A percentile compares a stretch with the other conserved stretches of the same genome.
These are phyloP conservation scores for Timema cristinae DNA, from an alignment of 2,888 invertebrate species.

Conservation along the genomic window DNA sequence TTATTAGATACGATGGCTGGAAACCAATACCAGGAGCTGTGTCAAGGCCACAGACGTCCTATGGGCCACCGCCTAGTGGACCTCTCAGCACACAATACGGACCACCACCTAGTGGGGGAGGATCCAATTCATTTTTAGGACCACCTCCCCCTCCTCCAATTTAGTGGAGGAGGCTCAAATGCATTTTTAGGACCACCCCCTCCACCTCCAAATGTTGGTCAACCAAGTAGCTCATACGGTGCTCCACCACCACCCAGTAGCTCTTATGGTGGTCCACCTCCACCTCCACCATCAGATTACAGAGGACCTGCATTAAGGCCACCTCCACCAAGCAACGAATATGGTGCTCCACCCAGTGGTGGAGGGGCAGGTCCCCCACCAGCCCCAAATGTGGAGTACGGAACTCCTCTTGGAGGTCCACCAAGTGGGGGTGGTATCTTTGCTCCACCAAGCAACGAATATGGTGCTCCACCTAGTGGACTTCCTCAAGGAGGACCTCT, in stretches of 20 bases:
- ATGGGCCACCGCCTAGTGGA: conserved; percentile 31
- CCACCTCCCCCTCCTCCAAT: conserved; percentile 24
- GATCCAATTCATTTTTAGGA: conserved; percentile 31
- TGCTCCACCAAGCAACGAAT: conserved; percentile 55
- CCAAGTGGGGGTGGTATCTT: conserved; percentile 28
- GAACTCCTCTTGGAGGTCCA: conserved; percentile 26
- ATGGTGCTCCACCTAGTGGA: conserved; percentile 47
- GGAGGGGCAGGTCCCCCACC: conserved; percentile 20
- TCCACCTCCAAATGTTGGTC: conserved; percentile 16
- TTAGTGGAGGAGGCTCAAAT: conserved; percentile 22
- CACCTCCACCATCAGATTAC: conserved; percentile 29
- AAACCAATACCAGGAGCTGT: conserved; percentile 72
- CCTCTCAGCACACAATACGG: conserved; percentile 25
- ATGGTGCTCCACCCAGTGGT: conserved; percentile 20
- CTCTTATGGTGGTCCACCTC: conserved; percentile 21
- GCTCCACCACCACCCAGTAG: conserved; percentile 19
- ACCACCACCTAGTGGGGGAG: conserved; percentile 14
- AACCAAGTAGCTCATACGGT: conserved; percentile 9
- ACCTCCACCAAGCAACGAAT: conserved; percentile 46
- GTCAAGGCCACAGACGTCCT: conserved; percentile 28
- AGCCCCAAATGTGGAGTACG: conserved; percentile 19
- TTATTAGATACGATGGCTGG: conserved; percentile 80
- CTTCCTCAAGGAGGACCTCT: conserved; percentile 21
- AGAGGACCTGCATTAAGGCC: conserved; percentile 43
- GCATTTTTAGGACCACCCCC: neutral